Conservation (phyloP, 2,888 invertebrate genomes). For the Azorinus chamasolen region DNA sequence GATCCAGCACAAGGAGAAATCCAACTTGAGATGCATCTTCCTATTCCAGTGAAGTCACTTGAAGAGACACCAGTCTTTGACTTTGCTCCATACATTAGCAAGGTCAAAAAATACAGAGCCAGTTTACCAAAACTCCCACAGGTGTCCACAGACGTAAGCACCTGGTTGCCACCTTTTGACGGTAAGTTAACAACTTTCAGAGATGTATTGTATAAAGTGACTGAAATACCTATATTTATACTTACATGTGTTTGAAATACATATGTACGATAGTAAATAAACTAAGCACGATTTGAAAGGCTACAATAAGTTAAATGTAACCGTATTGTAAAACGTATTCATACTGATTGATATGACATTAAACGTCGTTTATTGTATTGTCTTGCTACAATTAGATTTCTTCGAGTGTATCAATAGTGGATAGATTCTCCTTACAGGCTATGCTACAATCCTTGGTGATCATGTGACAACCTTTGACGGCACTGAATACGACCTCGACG, state of each 20-base stretch:
- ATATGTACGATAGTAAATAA: too few species aligned
- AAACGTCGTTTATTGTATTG: too few species aligned
- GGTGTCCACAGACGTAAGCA: slow-evolving; percentile 90
- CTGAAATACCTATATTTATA: too few species aligned
- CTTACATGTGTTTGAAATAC: too few species aligned
- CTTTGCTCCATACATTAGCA: slow-evolving; percentile 48
- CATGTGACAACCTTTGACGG: slow-evolving; percentile 96
- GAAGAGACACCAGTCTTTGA: slow-evolving; percentile 51
- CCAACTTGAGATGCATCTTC: slow-evolving; percentile 64
- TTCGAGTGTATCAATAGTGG: neutral
- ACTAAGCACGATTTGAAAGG: too few species aligned
- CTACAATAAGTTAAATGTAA: too few species aligned
- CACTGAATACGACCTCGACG: slow-evolving; percentile 91
- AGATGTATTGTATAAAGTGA: too few species aligned
- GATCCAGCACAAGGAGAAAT: slow-evolving; percentile 67
- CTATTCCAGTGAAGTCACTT: slow-evolving; percentile 61
- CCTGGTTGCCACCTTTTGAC: slow-evolving; percentile 94
- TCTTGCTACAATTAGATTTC: too few species aligned
- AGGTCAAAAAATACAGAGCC: slow-evolving; percentile 62
- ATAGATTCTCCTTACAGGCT: slow-evolving; percentile 88
- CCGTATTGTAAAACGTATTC: too few species aligned
- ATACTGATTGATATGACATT: too few species aligned
- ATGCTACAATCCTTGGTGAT: slow-evolving; percentile 92
- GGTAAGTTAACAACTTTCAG: slow-evolving; percentile 90
- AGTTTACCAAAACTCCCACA: slow-evolving; percentile 87